Conservation (phyloP, 2,113 vertebrate species). For the Pristiophorus japonicus region DNA sequence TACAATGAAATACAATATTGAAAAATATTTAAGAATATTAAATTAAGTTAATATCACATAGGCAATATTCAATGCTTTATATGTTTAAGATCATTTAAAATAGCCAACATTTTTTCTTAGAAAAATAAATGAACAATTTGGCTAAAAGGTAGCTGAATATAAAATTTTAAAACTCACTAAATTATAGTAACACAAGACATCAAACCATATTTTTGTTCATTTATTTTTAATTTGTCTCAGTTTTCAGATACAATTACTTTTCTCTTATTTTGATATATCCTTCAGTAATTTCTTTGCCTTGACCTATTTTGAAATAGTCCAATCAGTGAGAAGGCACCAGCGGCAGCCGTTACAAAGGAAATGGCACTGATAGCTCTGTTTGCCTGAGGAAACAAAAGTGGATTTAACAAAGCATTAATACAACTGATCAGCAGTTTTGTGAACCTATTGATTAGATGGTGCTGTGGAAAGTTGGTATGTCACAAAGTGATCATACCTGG, state of each 20-base stretch:
- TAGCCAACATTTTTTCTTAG: neutral
- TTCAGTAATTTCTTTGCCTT: slow-evolving; percentile 68
- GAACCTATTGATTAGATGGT: neutral
- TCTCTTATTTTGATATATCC: neutral
- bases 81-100: neutral
- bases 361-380: slow-evolving; percentile 68
- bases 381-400: slow-evolving; percentile 55
- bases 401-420: neutral
- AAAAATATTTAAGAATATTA: neutral
- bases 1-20: neutral
- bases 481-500: neutral
- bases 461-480: neutral
- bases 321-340: slow-evolving; percentile 71
- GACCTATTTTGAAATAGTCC: slow-evolving; percentile 69
- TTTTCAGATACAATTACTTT: neutral
- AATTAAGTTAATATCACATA: neutral
- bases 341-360: slow-evolving; percentile 67
- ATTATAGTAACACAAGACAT: neutral
- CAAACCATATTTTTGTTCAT: neutral
- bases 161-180: neutral
- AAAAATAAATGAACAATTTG: slow-evolving; percentile 4
- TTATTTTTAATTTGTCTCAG: neutral
- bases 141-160: neutral
- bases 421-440: neutral
- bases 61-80: neutral